Percentiles rank a stretch among this genome's conserved stretches.
These are phyloP conservation scores for Sebastes dallii DNA, from an alignment of 2,797 vertebrate species.

Conservation along the genomic window DNA sequence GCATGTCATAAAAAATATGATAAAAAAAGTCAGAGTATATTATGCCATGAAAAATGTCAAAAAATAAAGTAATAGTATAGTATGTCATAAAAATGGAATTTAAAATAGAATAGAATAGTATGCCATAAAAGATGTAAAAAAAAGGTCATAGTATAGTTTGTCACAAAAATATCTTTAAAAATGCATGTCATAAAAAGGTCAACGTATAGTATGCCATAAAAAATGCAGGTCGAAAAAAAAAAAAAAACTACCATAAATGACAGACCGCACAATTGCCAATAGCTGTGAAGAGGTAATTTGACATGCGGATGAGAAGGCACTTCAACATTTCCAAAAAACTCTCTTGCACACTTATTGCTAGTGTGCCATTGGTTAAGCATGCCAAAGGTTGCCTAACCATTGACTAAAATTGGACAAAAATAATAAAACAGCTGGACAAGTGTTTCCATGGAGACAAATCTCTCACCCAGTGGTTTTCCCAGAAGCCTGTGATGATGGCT, in stretches of 20 bases:
- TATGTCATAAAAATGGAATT: neutral
- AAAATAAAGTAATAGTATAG: neutral
- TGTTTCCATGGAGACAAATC: neutral
- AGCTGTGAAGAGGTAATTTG: too few relatives aligned
- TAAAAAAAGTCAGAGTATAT: too few relatives aligned
- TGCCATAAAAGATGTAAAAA: neutral
- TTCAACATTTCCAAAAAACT: too few relatives aligned
- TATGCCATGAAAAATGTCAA: too few relatives aligned
- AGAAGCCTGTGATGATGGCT: conserved; percentile 84
- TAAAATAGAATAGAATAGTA: neutral
- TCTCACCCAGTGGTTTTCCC: conserved; percentile 89
- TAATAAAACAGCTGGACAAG: neutral
- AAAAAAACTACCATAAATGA: too few relatives aligned
- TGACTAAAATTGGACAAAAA: neutral
- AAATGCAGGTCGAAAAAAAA: too few relatives aligned
- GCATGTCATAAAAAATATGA: too few relatives aligned
- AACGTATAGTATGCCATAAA: neutral
- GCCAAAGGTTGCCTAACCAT: too few relatives aligned
- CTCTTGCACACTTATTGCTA: too few relatives aligned
- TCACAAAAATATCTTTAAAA: neutral
- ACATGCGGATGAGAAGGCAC: too few relatives aligned
- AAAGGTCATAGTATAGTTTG: neutral
- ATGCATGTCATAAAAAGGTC: neutral
- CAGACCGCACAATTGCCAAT: too few relatives aligned
- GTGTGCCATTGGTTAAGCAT: too few relatives aligned